Conservation (phyloP, 2,797 vertebrate species). For the Tokudaia muenninki region DNA sequence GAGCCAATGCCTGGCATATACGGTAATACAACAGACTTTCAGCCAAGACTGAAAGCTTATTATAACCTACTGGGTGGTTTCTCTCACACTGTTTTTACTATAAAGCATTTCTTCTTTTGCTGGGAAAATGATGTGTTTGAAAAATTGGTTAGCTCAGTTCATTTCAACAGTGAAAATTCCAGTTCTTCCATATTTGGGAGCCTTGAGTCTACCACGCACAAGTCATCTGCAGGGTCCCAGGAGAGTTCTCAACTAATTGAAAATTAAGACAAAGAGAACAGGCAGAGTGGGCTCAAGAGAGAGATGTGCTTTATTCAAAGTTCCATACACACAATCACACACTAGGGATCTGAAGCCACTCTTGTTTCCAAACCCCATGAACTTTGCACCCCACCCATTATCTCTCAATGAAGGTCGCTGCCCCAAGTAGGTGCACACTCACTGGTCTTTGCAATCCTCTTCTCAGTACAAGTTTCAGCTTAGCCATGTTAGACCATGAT, state of each 20-base stretch:
- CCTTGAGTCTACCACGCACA: background rate
- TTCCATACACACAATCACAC: background rate
- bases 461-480: background rate
- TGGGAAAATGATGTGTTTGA: background rate
- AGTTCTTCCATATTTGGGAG: background rate
- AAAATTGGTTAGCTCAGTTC: background rate
- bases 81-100: background rate
- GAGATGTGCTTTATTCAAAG: background rate
- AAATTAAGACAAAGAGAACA: background rate
- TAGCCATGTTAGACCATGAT: background rate
- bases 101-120: background rate
- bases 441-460: background rate
- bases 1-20: background rate
- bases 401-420: background rate
- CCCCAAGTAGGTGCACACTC: background rate
- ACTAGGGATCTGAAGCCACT: background rate
- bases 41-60: background rate
- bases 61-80: background rate
- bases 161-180: slow-evolving; percentile 1
- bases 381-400: too few species aligned
- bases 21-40: background rate
- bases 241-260: background rate
- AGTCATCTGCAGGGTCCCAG: background rate
- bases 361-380: background rate
- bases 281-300: background rate